These are phyloP conservation scores for Spisula subtruncata DNA, from an alignment of 2,888 invertebrate genomes.

Conservation along the genomic window DNA sequence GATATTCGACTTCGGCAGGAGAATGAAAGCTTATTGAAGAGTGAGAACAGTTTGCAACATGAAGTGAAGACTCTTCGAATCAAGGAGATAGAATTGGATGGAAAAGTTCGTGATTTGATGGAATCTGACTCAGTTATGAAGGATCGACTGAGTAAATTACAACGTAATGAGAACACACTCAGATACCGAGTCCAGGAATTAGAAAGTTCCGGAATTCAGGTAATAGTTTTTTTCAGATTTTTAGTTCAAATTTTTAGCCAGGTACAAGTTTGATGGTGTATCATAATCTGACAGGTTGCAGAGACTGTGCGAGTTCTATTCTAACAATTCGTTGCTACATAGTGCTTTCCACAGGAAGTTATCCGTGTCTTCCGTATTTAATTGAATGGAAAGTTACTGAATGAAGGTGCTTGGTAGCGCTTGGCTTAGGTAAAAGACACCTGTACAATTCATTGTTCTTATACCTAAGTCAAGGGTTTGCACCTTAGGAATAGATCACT, in stretches of 20 bases:
- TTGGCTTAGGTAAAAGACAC: too few relatives aligned
- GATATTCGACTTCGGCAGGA: conserved; percentile 77
- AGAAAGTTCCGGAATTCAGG: conserved; percentile 74
- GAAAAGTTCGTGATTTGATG: conserved; percentile 77
- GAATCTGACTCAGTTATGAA: conserved; percentile 76
- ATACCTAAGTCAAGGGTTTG: too few relatives aligned
- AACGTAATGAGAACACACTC: conserved; percentile 81
- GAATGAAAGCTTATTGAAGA: conserved; percentile 76
- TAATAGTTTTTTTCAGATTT: conserved; percentile 27
- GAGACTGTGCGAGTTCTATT: too few relatives aligned
- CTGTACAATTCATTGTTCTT: too few relatives aligned
- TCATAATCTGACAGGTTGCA: too few relatives aligned
- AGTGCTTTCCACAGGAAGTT: too few relatives aligned
- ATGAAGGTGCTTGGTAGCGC: too few relatives aligned
- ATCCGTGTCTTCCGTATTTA: too few relatives aligned
- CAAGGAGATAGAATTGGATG: conserved; percentile 78
- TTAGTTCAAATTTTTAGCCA: background rate
- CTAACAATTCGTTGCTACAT: too few relatives aligned
- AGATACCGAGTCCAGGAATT: conserved; percentile 81
- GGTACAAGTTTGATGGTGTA: too few relatives aligned
- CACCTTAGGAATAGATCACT: too few relatives aligned
- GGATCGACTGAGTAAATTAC: conserved; percentile 79
- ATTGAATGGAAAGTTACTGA: too few relatives aligned
- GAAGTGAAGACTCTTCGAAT: conserved; percentile 77
- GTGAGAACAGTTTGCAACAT: conserved; percentile 76